Percentiles rank a stretch among this genome's conserved stretches.
These are phyloP conservation scores for Endomychus coccineus DNA, from an alignment of 2,888 invertebrate species.

Conservation along the genomic window DNA sequence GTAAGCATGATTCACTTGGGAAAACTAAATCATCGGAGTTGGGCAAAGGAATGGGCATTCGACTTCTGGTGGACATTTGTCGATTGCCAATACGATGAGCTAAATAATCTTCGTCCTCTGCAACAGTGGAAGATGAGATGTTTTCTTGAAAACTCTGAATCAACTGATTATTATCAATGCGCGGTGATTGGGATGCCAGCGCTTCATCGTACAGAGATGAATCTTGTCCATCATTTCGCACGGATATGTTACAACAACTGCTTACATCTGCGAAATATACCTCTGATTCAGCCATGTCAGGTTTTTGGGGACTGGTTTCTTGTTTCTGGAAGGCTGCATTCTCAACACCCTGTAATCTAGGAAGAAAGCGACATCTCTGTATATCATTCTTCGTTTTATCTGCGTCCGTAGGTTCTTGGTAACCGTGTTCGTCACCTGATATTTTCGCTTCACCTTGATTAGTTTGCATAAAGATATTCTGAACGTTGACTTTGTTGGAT, in stretches of 20 bases:
- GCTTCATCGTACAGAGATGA: constrained; percentile 54
- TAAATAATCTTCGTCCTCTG: constrained; percentile 52
- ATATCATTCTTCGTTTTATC: constrained; percentile 31
- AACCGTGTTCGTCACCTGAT: constrained; percentile 38
- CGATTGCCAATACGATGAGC: constrained; percentile 51
- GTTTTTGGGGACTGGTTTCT: constrained; percentile 48
- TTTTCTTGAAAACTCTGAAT: constrained; percentile 36
- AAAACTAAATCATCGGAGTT: constrained; percentile 38
- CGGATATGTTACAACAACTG: constrained; percentile 71
- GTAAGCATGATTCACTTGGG: constrained; percentile 29
- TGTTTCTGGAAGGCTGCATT: constrained; percentile 71
- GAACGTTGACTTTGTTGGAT: constrained; percentile 42
- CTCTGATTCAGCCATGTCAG: constrained; percentile 68
- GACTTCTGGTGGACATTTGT: constrained; percentile 53
- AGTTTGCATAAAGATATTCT: constrained; percentile 39
- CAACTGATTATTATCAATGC: constrained; percentile 28
- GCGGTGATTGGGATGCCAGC: constrained; percentile 40
- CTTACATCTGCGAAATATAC: constrained; percentile 83
- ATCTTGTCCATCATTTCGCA: constrained; percentile 50
- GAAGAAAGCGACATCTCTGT: constrained; percentile 35
- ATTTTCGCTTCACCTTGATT: constrained; percentile 26
- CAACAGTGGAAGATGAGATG: constrained; percentile 30
- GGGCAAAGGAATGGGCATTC: constrained; percentile 50
- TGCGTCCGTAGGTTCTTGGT: constrained; percentile 36
- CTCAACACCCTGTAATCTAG: constrained; percentile 63